Conservation (phyloP, 2,113 vertebrate species). For the Lontra canadensis region DNA sequence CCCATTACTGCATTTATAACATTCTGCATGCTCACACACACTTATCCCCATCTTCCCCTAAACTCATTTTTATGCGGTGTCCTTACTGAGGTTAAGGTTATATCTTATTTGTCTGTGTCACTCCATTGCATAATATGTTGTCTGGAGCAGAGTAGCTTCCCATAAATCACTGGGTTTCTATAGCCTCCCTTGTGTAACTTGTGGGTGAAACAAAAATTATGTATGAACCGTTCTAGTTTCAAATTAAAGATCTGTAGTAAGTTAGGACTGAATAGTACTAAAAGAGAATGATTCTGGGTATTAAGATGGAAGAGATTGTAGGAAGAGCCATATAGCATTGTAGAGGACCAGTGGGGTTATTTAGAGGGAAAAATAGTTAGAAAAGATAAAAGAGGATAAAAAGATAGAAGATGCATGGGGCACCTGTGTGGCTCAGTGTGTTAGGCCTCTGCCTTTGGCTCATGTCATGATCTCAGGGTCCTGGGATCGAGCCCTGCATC, state of each 20-base stretch:
- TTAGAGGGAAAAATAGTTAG: background rate
- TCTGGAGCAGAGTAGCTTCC: background rate
- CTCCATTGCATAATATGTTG: background rate
- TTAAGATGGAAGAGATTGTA: background rate
- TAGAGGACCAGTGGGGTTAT: background rate
- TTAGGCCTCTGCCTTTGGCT: too few species aligned
- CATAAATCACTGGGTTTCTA: background rate
- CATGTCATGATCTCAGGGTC: too few species aligned
- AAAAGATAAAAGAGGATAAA: background rate
- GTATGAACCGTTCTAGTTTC: background rate
- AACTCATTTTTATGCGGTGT: background rate
- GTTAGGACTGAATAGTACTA: background rate
- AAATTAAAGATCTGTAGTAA: background rate
- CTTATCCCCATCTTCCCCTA: rapidly evolving
- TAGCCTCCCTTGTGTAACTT: background rate
- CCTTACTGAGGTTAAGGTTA: background rate
- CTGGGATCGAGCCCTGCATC: too few species aligned
- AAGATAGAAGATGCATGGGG: too few species aligned
- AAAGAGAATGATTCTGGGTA: background rate
- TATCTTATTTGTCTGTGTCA: background rate
- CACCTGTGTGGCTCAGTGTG: too few species aligned
- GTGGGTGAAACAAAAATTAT: background rate
- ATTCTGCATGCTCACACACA: background rate
- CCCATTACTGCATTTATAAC: background rate
- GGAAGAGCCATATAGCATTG: background rate